A percentile compares a stretch with the other conserved stretches of the same genome.
These are phyloP conservation scores for Drosophila setifemur DNA, from an alignment of 1,140 invertebrate species.

Conservation along the genomic window DNA sequence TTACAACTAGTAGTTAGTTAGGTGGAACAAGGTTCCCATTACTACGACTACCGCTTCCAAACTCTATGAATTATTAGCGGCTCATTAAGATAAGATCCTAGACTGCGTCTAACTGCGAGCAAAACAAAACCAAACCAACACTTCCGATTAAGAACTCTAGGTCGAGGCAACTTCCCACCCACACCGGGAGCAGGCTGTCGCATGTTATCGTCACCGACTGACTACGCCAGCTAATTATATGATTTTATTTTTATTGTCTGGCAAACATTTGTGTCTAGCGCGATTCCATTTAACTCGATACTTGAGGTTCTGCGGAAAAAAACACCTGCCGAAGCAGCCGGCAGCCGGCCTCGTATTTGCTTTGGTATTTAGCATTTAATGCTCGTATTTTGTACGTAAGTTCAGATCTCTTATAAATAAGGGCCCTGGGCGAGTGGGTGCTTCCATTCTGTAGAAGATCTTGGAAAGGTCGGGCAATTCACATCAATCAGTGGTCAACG, in stretches of 20 bases:
- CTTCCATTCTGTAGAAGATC: constrained; percentile 3
- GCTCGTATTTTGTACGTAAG: constrained; percentile 35
- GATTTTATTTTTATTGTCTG: constrained; percentile 46
- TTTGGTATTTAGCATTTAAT: constrained; percentile 30
- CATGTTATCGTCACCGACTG: not conserved
- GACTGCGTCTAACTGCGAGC: constrained; percentile 1
- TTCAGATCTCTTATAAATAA: constrained; percentile 33
- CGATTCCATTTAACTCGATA: constrained; percentile 60
- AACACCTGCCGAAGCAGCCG: constrained; percentile 42
- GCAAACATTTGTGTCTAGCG: constrained; percentile 68
- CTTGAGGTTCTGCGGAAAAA: constrained; percentile 49
- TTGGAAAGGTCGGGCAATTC: constrained; percentile 16
- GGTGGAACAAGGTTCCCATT: constrained; percentile 5
- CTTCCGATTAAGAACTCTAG: constrained; percentile 41
- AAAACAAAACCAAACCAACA: too few species aligned
- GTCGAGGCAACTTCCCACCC: constrained; percentile 35
- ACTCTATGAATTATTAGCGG: constrained; percentile 10
- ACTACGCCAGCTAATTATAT: constrained; percentile 37
- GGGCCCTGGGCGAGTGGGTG: constrained; percentile 13
- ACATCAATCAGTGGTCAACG: not conserved
- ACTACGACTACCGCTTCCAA: constrained; percentile 8
- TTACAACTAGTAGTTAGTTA: constrained; percentile 36
- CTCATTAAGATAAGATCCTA: constrained; percentile 24
- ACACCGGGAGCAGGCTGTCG: not conserved
- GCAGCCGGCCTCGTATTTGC: constrained; percentile 18